Conservation (phyloP, 2,888 invertebrate genomes). For the Caenorhabditis sp. region DNA sequence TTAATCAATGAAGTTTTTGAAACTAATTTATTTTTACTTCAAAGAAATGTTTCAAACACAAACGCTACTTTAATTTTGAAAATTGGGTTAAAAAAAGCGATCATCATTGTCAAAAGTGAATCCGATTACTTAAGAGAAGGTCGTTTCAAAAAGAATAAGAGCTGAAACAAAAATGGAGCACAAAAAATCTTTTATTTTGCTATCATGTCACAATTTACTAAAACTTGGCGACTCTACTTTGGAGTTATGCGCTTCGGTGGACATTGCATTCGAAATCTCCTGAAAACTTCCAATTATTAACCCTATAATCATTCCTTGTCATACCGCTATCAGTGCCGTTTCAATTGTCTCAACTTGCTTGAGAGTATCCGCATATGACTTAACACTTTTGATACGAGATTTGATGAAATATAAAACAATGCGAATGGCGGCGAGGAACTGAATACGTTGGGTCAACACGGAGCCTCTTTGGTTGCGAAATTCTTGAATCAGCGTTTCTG, state of each 20-base stretch:
- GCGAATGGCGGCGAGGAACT: slow-evolving; percentile 6
- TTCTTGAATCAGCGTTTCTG: slow-evolving; percentile 4
- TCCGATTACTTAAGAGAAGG: too few species aligned
- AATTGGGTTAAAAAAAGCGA: too few species aligned
- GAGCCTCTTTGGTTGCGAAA: slow-evolving; percentile 5
- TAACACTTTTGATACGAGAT: neutral
- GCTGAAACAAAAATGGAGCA: too few species aligned
- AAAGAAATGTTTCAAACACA: too few species aligned
- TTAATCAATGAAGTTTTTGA: neutral
- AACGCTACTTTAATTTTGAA: too few species aligned
- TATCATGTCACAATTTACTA: neutral
- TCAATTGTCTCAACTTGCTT: neutral
- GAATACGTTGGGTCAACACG: slow-evolving; percentile 6
- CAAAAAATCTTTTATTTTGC: too few species aligned
- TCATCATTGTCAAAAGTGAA: too few species aligned
- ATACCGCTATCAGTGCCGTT: neutral
- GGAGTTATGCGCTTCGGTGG: neutral
- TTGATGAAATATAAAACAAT: slow-evolving; percentile 3
- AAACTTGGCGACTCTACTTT: neutral
- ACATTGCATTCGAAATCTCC: neutral
- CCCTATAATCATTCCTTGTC: too few species aligned
- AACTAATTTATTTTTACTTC: neutral
- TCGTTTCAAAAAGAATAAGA: too few species aligned
- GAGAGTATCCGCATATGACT: neutral
- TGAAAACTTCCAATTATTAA: too few species aligned